phyloP scores from a whole-genome alignment of 30 jellyfish, hydroid and myxozoan species.

The Turritopsis dohrnii region DNA sequence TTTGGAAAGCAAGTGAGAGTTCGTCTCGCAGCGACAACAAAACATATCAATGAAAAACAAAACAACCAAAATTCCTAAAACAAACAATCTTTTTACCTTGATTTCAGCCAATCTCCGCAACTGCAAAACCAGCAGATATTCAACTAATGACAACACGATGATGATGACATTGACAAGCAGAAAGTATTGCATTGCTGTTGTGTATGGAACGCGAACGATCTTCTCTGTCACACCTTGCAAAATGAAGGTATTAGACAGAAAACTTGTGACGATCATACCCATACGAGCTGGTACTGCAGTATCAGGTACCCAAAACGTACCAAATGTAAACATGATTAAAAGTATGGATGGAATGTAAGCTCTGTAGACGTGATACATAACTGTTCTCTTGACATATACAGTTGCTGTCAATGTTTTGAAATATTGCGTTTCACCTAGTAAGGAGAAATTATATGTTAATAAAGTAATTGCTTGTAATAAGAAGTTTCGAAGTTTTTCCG shows the following conservation, averaged over 20 bases:
- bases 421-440: not conserved
- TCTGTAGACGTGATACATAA: conserved; percentile 8
- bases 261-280: conserved; percentile 22
- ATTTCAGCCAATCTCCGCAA: not conserved
- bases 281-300: conserved; percentile 25
- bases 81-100: not conserved
- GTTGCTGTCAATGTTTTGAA: not conserved
- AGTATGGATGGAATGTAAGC: conserved; percentile 12
- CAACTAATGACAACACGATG: not conserved
- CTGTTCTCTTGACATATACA: not conserved
- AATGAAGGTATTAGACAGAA: conserved; percentile 14
- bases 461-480: too few species aligned
- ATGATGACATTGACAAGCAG: conserved; percentile 14
- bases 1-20: too few species aligned
- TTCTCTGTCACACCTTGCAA: conserved; percentile 16
- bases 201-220: conserved; percentile 10
- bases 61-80: too few species aligned
- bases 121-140: conserved; percentile 9
- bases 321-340: conserved; percentile 12
- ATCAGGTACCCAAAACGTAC: conserved; percentile 20
- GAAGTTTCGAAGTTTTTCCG: too few species aligned
- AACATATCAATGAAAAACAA: too few species aligned
- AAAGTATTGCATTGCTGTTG: conserved; percentile 15
- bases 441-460: too few species aligned
- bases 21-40: not conserved